These are phyloP conservation scores for Pontoporia blainvillei DNA, from an alignment of 2,113 vertebrate genomes.

Conservation along the genomic window DNA sequence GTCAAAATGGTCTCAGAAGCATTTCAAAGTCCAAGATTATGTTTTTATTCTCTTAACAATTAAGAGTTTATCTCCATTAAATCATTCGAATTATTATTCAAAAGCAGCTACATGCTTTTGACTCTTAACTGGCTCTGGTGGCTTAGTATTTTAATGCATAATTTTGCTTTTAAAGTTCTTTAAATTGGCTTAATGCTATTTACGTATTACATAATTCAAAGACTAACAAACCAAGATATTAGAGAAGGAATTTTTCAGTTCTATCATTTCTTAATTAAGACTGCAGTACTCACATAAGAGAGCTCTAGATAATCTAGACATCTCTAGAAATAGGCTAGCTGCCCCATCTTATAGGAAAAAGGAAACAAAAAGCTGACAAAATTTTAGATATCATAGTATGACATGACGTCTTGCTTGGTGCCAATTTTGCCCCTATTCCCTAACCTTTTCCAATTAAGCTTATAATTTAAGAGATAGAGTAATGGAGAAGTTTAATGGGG, in stretches of 20 bases:
- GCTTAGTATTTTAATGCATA: constrained; percentile 4
- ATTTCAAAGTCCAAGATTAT: constrained; percentile 19
- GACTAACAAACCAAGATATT: neutral
- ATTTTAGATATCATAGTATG: neutral
- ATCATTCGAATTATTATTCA: constrained; percentile 13
- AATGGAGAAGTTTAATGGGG: neutral
- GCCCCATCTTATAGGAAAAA: neutral
- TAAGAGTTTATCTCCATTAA: neutral
- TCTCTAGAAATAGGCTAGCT: neutral
- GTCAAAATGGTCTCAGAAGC: neutral
- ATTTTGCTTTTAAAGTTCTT: constrained; percentile 27
- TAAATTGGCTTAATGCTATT: constrained; percentile 6
- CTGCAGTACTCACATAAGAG: neutral
- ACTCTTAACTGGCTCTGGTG: constrained; percentile 17
- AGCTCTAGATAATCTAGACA: neutral
- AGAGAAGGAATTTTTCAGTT: neutral
- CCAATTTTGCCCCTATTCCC: neutral
- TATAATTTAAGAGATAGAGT: neutral
- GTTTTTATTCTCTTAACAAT: neutral
- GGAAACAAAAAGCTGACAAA: neutral
- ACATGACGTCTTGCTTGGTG: neutral
- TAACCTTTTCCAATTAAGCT: neutral
- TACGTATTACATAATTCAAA: constrained; percentile 26
- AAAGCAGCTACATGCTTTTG: constrained; percentile 4
- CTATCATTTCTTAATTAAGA: neutral